Percentiles rank a stretch among this genome's conserved stretches.
Conservation (phyloP, 1,140 invertebrate species). For the Eriocheir sinensis region DNA sequence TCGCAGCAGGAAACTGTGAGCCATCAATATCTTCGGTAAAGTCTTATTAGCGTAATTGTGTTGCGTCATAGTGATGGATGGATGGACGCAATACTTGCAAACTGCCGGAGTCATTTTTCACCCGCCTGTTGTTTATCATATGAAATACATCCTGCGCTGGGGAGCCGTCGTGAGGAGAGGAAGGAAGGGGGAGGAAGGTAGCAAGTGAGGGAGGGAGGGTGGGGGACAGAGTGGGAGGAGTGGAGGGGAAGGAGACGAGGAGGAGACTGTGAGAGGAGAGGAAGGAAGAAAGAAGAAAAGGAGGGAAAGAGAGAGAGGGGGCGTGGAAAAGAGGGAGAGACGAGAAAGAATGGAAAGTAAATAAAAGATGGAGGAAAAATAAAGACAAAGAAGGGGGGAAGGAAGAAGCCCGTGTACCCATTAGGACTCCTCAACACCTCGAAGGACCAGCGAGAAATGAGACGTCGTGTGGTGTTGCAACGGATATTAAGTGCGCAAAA, state of each 20-base stretch:
- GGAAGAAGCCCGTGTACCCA: not conserved
- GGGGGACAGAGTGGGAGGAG: not conserved
- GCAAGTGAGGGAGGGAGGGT: not conserved
- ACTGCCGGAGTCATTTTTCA: conserved; percentile 63
- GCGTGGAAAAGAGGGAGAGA: not conserved
- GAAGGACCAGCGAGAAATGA: not conserved
- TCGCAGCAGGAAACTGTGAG: conserved; percentile 31
- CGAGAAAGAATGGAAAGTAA: not conserved
- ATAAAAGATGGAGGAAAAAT: not conserved
- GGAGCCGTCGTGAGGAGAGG: conserved; percentile 8
- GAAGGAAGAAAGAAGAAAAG: not conserved
- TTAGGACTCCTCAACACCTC: not conserved
- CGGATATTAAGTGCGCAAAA: not conserved
- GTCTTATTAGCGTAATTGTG: conserved; percentile 71
- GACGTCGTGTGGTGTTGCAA: not conserved
- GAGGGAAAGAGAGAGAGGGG: not conserved
- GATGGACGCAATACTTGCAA: conserved; percentile 54
- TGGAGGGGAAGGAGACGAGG: not conserved
- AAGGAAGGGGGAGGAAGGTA: not conserved
- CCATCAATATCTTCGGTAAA: conserved; percentile 67
- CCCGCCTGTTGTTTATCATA: conserved; percentile 51
- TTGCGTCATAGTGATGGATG: conserved; percentile 66
- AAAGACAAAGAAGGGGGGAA: not conserved
- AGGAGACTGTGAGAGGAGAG: not conserved
- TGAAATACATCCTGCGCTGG: conserved; percentile 41